Conservation (phyloP, 2,797 vertebrate species). For the Urophycis tenuis region DNA sequence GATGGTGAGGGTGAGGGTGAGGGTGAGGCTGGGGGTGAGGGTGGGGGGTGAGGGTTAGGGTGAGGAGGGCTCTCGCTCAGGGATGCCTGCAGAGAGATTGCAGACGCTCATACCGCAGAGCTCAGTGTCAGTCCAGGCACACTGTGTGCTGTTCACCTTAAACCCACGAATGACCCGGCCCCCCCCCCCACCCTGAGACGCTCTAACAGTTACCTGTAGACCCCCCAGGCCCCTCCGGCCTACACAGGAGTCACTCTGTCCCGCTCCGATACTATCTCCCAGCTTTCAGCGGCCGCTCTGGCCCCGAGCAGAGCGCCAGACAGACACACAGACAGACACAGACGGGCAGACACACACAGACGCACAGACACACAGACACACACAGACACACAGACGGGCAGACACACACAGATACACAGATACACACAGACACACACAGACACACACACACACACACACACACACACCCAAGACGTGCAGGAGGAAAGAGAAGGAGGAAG, state of each 20-base stretch:
- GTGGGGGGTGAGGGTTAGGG: no score
- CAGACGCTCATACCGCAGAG: no score
- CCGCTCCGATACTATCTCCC: constrained; percentile 51
- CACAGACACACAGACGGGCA: constrained; percentile 53
- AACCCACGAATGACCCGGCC: not conserved
- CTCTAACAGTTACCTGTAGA: constrained; percentile 23
- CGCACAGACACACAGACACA: constrained; percentile 31
- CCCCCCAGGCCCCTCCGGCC: constrained; percentile 36
- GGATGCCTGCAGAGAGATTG: not conserved
- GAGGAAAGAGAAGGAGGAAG: constrained; percentile 56
- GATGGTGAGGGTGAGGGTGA: no score
- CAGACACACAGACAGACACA: constrained; percentile 18
- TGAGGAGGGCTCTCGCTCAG: not conserved
- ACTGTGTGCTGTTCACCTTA: not conserved
- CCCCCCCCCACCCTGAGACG: not conserved
- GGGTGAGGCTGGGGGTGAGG: no score
- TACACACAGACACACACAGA: constrained; percentile 30
- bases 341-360: no score
- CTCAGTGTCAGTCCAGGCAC: not conserved
- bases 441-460: constrained; percentile 31
- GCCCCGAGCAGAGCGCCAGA: constrained; percentile 22
- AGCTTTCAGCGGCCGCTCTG: constrained; percentile 65
- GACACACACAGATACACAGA: constrained; percentile 36
- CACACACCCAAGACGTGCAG: constrained; percentile 53
- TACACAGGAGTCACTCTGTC: constrained; percentile 43